Base-by-base conservation (phyloP, 2,113 vertebrate species). In the Orientallactaga bullata region DNA sequence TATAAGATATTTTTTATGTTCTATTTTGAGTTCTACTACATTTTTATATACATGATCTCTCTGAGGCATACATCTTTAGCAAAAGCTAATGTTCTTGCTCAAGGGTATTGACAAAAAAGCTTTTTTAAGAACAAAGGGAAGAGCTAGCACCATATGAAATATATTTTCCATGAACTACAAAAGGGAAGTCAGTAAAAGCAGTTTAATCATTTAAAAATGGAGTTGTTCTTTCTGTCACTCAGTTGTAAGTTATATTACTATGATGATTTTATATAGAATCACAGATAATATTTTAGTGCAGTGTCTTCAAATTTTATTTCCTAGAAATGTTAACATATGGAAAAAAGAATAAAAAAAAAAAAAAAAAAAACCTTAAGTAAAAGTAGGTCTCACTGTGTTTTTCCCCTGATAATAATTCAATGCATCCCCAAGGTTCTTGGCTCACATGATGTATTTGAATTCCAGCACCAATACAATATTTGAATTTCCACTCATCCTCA, bases 41-140 rank as follows among this genome's bases (percentile, higher is more conserved):
- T 24, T 87, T 78, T 37, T 20, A 30, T 68, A 47, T 21, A 66
- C 20, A 4, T 16, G 17, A 0, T n/a, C 32, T 35, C 13, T 86
- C 71, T 71, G 55, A 26, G 30, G 47, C 35, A 74, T 42, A 21
- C 15, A 39, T 60, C 21, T 39, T 74, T 85, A 76, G 51, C 47
- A 77, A 80, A 88, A 39, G n/a, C 23, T n/a, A 55, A 51, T 92
- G 47, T 72, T 92, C 90, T 85, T 72, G 42, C 83, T 86, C 89
- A 77, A 81, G 80, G 72, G 37, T 72, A 76, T 73, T 85, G 93
- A 94, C 77, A 88, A 89, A 89, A 96, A 89, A 86, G 63, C 24
- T 63, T 88, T 17, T 93, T 95, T 95, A 93, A 77, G 30, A 84
- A 61, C 63, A 94, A 96, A 94, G n/a, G 42, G 81, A 82, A 83